A percentile compares a stretch with the other conserved stretches of the same genome.
Conservation (phyloP, 2,888 invertebrate genomes). For the Agonopterix heracliana region DNA sequence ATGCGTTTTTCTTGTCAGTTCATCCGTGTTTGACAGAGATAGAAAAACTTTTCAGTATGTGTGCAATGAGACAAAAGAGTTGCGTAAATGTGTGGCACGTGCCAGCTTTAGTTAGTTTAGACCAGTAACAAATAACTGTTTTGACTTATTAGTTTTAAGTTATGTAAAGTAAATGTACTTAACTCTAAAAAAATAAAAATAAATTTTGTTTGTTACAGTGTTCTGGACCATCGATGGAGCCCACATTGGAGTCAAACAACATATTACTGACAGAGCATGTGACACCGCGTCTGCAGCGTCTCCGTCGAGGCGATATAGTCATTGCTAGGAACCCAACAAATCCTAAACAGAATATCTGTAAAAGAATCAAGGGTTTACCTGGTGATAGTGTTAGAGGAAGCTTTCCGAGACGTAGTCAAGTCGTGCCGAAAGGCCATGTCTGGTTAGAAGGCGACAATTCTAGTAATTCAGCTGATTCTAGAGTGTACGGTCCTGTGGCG, state of each 20-base stretch:
- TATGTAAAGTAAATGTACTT: too few species aligned
- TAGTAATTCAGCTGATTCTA: slow-evolving; percentile 89
- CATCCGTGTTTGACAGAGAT: too few species aligned
- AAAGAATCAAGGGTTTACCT: slow-evolving; percentile 85
- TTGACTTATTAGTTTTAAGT: too few species aligned
- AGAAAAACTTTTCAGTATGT: too few species aligned
- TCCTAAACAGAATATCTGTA: slow-evolving; percentile 89
- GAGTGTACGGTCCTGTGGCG: slow-evolving; percentile 92
- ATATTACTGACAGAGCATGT: slow-evolving; percentile 89
- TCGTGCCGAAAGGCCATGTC: slow-evolving; percentile 89
- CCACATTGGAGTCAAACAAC: slow-evolving; percentile 88
- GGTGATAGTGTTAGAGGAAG: slow-evolving; percentile 80
- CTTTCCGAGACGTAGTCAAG: slow-evolving; percentile 56
- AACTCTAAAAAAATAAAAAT: too few species aligned
- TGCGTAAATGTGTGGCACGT: too few species aligned
- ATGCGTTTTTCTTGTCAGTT: too few species aligned
- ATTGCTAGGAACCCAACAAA: slow-evolving; percentile 89
- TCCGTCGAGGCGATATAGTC: slow-evolving; percentile 88
- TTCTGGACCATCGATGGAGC: slow-evolving; percentile 95
- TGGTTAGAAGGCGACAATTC: slow-evolving; percentile 96
- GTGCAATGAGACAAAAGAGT: too few species aligned
- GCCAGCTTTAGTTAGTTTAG: too few species aligned
- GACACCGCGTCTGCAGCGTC: slow-evolving; percentile 77
- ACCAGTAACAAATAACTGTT: too few species aligned
- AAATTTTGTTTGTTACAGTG: slow-evolving; percentile 77